Base-by-base conservation (phyloP, 2,888 invertebrate genomes). In the Aelia acuminata region DNA sequence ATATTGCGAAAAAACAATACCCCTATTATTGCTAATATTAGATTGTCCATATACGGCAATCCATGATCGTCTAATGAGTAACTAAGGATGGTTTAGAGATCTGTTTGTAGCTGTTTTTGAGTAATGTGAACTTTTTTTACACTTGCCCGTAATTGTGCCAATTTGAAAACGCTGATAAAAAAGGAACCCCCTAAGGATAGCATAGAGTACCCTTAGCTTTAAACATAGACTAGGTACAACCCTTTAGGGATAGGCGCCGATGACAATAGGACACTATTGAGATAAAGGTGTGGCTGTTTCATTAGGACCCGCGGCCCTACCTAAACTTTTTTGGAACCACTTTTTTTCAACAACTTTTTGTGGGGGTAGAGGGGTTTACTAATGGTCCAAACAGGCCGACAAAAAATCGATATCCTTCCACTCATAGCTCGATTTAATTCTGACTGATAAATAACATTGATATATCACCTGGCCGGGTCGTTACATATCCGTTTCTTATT, bases 271-370 rank as follows among this genome's bases (percentile, higher is more conserved):
- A 53, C 50, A 85, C 85, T 85, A 85, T 85, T 85, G 85, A 85
- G 85, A 85, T 85, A 85, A 85, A 85, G 85, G 85, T 85, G 85
- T 53, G 85, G 85, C 85, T 85, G 50, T 85, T 85, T 85, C 85
- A 85, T 85, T 85, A 85, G 84, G 85, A 35, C 35, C 50, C 18
- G 50, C 26, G 49, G 85, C 85, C 85, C 85, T 85, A 85, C 85
- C 85, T 85, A 85, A 53, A 50, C 50, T 85, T 85, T 85, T 85
- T 50, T 85, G 22, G 49, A 39, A 50, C 85, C 53, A 85, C n/a
- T 39, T 85, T 50, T 50, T 50, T 50, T 85, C 43, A 43, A 80
- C 75, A 43, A n/a, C 75, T 80, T 80, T 80, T 80, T 80, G 39
- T 80, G 22, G 43, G 22, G 75, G 75, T 39, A 39, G n/a, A 22